Base-by-base conservation (phyloP, 2,888 invertebrate genomes). In the Scaptomyza reducta region DNA sequence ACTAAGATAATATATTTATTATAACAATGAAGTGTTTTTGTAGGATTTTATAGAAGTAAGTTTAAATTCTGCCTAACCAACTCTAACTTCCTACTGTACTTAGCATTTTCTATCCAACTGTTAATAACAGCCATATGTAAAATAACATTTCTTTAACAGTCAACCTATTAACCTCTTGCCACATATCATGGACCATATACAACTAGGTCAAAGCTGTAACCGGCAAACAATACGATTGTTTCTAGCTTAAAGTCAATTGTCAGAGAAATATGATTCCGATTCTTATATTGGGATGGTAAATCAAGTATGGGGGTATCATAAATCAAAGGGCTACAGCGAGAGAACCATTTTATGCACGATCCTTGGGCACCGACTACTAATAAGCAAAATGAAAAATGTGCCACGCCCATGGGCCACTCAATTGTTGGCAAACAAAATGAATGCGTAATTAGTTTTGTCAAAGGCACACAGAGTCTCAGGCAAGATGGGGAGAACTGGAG, bases 341-440 rank as follows among this genome's bases (percentile, higher is more conserved):
- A n/a, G 77, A 77, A 66, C 75, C 42, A 29, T 40, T 40, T 9
- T 54, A 14, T 31, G 38, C 45, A 40, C 16, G 56, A 50, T 59
- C 66, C 62, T 61, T 49, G 54, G 61, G 65, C 54, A 63, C 66
- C 74, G 74, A 74, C 74, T 76, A 87, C 87, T 80, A 85, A 85
- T 85, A 87, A 87, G 77, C 67, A 83, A 87, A 83, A 86, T 86
- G 86, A 86, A 86, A 83, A 77, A 86, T 86, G 77, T 40, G 70
- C 69, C 80, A 79, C 87, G 87, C 85, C 85, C 79, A 54, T 51
- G 54, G 70, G 72, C 76, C 77, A 79, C 79, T 85, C 87, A 85
- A 85, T 85, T 87, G 85, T 86, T 80, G 83, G 86, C 83, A 85
- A 81, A 81, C 81, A 79, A 83, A 84, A 77, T 86, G 85, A 87